Conservation (phyloP, 2,113 vertebrate genomes). For the Corythornis vintsioides region DNA sequence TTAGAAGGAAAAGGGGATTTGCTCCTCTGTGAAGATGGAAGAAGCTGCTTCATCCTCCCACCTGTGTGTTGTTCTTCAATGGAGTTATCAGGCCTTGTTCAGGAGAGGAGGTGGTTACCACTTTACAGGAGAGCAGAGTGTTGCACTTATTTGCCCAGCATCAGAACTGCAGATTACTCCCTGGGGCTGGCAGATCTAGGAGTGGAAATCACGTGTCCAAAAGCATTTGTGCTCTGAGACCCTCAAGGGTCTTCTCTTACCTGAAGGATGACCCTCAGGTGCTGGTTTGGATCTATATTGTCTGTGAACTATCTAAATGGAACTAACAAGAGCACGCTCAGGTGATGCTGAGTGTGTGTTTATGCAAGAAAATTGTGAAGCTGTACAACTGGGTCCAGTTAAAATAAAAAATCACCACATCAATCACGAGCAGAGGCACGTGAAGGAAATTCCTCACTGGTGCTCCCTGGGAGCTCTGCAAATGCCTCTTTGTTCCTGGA, state of each 20-base stretch:
- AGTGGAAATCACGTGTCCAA: background rate
- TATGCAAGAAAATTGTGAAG: background rate
- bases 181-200: background rate
- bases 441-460: background rate
- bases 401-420: background rate
- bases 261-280: background rate
- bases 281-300: background rate
- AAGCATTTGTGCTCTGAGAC: background rate
- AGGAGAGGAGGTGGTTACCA: background rate
- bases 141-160: background rate
- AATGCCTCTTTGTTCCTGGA: background rate
- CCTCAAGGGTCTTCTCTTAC: background rate
- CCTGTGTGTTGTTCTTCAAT: background rate
- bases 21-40: background rate
- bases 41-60: background rate
- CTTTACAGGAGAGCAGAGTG: background rate
- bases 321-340: background rate
- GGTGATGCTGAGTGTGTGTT: background rate
- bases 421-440: background rate
- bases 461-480: background rate
- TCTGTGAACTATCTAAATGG: background rate
- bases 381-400: background rate
- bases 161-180: background rate
- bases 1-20: background rate
- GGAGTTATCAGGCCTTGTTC: background rate